Base-by-base conservation (phyloP, 2,888 invertebrate species). In the Trypoxylon attenuatum region DNA sequence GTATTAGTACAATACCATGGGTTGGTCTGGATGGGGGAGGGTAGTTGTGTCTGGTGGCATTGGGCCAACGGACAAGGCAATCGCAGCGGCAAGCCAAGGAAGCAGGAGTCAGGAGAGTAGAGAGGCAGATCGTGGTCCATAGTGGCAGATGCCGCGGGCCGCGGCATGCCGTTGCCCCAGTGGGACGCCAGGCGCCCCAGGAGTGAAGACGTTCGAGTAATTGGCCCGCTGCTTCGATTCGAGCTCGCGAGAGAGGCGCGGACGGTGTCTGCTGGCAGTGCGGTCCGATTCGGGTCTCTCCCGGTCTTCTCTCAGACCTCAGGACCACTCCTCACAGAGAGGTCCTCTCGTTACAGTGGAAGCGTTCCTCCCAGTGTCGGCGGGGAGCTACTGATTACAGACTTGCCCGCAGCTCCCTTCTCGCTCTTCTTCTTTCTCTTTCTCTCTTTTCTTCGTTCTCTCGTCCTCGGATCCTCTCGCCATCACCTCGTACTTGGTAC, bases 191-290 rank as follows among this genome's bases (percentile, higher is more conserved):
- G 79, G 78, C 80, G 77, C 79, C 75, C 79, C 73, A 73, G 73
- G 78, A 82, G 82, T 82, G 82, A 82, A 82, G 82, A 82, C 79
- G 80, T 82, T 77, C 71, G 73, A 82, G 80, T 82, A 82, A 82
- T 82, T 82, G 82, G 82, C 68, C 74, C 78, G 71, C 72, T 69
- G 71, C 62, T 78, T 80, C 80, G 78, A 78, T 79, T 80, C 71
- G 69, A 77, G 70, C 72, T 73, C 61, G 61, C 59, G 60, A 53
- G 50, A 66, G 43, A 6, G 23, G 19, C 10, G 62, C 53, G 69
- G 23, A 47, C 64, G 33, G 33, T 8, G 33, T 33, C n/a, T 10
- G 33, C 0, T 33, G 4, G 33, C 13, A 13, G 33, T n/a, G n/a
- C n/a, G n/a, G n/a, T n/a, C 59, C 61, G 61, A 73, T 73, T 73